Base-by-base conservation (phyloP, 1,140 invertebrate species). In the Zaprionus davidi region DNA sequence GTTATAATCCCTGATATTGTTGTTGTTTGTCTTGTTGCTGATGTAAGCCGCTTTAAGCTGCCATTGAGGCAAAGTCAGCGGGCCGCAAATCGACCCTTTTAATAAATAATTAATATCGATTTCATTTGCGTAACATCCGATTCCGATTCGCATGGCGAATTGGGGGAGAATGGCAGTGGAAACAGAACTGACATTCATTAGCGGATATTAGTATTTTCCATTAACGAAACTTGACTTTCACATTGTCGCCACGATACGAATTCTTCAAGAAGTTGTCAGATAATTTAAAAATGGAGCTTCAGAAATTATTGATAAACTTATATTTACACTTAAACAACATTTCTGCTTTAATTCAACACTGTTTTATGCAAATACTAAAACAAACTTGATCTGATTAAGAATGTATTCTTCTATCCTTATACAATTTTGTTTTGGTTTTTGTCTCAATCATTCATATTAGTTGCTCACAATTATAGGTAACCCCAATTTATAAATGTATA, bases 71-170 rank as follows among this genome's bases (percentile, higher is more conserved):
- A 56, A 26, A 56, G 53, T 56, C 26, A 15, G 53, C 13, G 53
- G 53, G 17, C 62, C 65, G 51, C 20, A 51, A 51, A 51, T 51
- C 20, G 46, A 51, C 20, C 46, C 5, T 51, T 60, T 80, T 76
- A 72, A 76, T 79, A 81, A 77, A 73, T 79, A 79, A 73, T 73
- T 76, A 78, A 71, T 76, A 79, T 81, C 68, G 73, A 81, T 81
- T 81, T 46, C 46, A 49, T 62, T 72, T 63, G 41, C 63, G 66
- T 74, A 65, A 78, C 72, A 64, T 65, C 65, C 65, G 73, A 80
- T 80, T 69, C 65, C 65, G 70, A 80, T 82, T 65, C 24, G 46
- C 28, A 17, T 20, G 24, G 17, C 57, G 3, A 15, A 59, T 51
- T 75, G 69, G 2, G 22, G 41, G 6, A 46, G n/a, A 9, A 7